Conservation (phyloP, 2,113 vertebrate genomes). For the Cephalopholis sonnerati region DNA sequence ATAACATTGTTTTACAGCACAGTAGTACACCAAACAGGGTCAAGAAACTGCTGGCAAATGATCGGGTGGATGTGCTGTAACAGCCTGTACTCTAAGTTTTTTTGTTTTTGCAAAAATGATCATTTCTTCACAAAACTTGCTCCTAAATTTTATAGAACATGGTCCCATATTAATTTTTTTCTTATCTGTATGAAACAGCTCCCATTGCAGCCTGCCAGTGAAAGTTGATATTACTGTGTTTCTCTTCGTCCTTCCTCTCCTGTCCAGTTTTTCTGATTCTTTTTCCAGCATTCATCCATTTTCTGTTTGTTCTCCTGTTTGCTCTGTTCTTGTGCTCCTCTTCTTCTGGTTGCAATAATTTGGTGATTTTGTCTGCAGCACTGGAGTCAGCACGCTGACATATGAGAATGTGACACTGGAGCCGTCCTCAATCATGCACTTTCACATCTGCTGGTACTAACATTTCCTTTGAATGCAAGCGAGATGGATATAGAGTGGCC, state of each 20-base stretch:
- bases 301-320: slow-evolving; percentile 11
- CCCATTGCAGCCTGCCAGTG: background rate
- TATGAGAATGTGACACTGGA: slow-evolving; percentile 25
- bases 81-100: background rate
- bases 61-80: background rate
- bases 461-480: slow-evolving; percentile 18
- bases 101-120: background rate
- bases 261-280: background rate
- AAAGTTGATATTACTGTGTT: background rate
- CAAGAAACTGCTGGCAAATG: too few relatives aligned
- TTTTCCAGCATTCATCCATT: background rate
- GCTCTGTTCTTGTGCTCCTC: background rate
- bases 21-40: background rate
- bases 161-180: background rate
- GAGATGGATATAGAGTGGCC: background rate
- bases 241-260: background rate
- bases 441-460: slow-evolving; percentile 44
- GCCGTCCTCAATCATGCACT: slow-evolving; percentile 37
- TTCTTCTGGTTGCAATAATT: background rate
- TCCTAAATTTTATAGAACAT: background rate
- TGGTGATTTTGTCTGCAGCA: slow-evolving; percentile 21
- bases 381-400: slow-evolving; percentile 48
- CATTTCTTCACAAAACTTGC: background rate
- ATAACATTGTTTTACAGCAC: slow-evolving; percentile 1
- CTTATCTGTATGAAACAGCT: background rate